Conservation (phyloP, 1,140 invertebrate species). For the Drosophila quadrilineata region DNA sequence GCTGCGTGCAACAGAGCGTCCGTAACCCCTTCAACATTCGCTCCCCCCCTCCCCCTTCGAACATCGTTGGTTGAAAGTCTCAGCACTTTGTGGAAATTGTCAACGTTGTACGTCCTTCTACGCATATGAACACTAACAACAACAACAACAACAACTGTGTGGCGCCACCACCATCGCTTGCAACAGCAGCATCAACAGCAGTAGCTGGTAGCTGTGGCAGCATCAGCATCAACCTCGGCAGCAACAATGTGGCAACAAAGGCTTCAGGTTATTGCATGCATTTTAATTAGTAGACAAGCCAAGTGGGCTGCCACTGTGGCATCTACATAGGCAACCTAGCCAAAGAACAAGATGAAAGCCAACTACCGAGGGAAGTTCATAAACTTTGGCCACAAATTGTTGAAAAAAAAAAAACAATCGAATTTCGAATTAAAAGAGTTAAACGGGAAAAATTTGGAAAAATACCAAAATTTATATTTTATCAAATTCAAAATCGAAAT, state of each 20-base stretch:
- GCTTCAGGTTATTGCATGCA: slow-evolving; percentile 79
- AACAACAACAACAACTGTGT: slow-evolving; percentile 31
- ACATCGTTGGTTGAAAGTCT: slow-evolving; percentile 33
- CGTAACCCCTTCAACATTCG: neutral
- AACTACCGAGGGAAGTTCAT: neutral
- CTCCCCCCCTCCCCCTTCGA: neutral
- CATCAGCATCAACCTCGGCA: slow-evolving; percentile 43
- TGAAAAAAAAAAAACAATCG: neutral
- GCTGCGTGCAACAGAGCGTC: too few relatives aligned
- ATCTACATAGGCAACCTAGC: slow-evolving; percentile 34
- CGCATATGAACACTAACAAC: slow-evolving; percentile 49
- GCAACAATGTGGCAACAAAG: slow-evolving; percentile 71
- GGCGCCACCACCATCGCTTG: slow-evolving; percentile 10
- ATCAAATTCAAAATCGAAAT: too few relatives aligned
- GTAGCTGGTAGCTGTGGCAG: too few relatives aligned
- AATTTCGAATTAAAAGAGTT: too few relatives aligned
- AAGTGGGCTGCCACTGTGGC: slow-evolving; percentile 63
- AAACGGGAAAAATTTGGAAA: too few relatives aligned
- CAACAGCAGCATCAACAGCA: slow-evolving; percentile 25
- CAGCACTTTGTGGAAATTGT: slow-evolving; percentile 75
- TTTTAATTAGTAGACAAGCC: slow-evolving; percentile 79
- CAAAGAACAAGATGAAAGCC: slow-evolving; percentile 37
- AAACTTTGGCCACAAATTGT: neutral
- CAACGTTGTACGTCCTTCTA: slow-evolving; percentile 68
- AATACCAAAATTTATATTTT: too few relatives aligned